Evolutionary conservation across 1,140 invertebrate genomes (phyloP).

Genomic region (Hyposmocoma kahamanoa): DNA sequence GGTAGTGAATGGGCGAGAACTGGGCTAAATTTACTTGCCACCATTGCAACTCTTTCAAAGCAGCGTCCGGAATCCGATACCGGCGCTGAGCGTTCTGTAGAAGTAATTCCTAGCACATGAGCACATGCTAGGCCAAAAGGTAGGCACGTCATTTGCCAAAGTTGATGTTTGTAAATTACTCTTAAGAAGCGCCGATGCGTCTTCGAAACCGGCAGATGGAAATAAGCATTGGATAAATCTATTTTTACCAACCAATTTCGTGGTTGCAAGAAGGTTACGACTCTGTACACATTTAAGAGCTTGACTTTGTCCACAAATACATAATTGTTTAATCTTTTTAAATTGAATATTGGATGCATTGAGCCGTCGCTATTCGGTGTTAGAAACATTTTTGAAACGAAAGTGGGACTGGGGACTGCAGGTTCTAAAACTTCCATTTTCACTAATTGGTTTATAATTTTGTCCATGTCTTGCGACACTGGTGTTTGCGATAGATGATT

Average conservation of each 20-base stretch:
- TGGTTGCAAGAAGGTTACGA: constrained; percentile 27
- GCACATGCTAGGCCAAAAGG: constrained; percentile 26
- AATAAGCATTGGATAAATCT: constrained; percentile 30
- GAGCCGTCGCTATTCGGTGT: constrained; percentile 10
- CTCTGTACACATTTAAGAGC: constrained; percentile 22
- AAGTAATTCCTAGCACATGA: too few relatives aligned
- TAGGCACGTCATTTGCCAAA: constrained; percentile 24
- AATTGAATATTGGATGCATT: constrained; percentile 11
- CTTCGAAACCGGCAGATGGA: constrained; percentile 24
- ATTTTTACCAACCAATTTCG: constrained; percentile 26
- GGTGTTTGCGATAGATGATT: constrained; percentile 13
- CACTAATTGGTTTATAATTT: constrained; percentile 15
- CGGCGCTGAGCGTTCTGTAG: too few relatives aligned
- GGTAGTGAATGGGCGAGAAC: too few relatives aligned
- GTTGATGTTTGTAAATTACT: constrained; percentile 20
- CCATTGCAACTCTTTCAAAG: too few relatives aligned
- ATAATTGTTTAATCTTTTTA: constrained; percentile 9
- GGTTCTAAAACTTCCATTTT: constrained; percentile 9
- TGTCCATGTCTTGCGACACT: constrained; percentile 17
- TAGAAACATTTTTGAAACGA: constrained; percentile 13
- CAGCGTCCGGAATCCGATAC: too few relatives aligned
- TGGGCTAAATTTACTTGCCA: too few relatives aligned
- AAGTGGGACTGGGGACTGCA: background rate
- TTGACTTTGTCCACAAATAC: constrained; percentile 19
- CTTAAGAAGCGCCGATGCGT: constrained; percentile 22